Evolutionary conservation across 2,888 invertebrate genomes (phyloP).

Genomic region (Drosophila melanosoma): DNA sequence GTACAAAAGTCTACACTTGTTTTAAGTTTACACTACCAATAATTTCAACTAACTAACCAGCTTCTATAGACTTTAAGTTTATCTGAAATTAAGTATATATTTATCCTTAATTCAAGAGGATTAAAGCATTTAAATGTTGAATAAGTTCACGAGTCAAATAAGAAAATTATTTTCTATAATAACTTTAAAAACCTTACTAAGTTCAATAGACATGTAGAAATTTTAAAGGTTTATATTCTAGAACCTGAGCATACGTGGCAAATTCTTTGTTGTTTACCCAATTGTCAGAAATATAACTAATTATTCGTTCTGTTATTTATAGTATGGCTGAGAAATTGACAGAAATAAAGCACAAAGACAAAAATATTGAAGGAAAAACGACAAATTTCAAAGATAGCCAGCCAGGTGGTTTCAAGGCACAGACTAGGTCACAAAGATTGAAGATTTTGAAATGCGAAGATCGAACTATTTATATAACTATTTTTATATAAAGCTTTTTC

Average conservation of each 20-base stretch:
- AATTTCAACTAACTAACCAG: background rate
- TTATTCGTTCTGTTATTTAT: conserved; percentile 24
- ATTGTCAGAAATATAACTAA: conserved; percentile 15
- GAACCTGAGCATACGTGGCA: background rate
- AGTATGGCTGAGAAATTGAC: conserved; percentile 26
- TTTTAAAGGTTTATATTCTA: background rate
- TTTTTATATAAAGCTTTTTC: background rate
- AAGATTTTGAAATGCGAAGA: background rate
- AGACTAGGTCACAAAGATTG: background rate
- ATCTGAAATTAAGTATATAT: background rate
- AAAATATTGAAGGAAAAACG: conserved; percentile 17
- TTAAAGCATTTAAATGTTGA: background rate
- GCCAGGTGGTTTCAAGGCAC: conserved; percentile 49
- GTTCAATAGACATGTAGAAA: background rate
- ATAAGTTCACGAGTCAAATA: background rate
- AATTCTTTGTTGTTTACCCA: conserved; percentile 9
- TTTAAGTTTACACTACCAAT: background rate
- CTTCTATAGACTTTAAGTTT: background rate
- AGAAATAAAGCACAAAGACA: conserved; percentile 16
- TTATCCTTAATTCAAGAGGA: background rate
- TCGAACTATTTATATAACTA: conserved; percentile 1
- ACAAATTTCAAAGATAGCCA: conserved; percentile 13
- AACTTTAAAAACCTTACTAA: background rate
- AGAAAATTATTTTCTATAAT: background rate
- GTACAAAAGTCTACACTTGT: background rate